Evolutionary conservation across 2,113 vertebrate genomes (phyloP).

Genomic region (Ptilonorhynchus violaceus): DNA sequence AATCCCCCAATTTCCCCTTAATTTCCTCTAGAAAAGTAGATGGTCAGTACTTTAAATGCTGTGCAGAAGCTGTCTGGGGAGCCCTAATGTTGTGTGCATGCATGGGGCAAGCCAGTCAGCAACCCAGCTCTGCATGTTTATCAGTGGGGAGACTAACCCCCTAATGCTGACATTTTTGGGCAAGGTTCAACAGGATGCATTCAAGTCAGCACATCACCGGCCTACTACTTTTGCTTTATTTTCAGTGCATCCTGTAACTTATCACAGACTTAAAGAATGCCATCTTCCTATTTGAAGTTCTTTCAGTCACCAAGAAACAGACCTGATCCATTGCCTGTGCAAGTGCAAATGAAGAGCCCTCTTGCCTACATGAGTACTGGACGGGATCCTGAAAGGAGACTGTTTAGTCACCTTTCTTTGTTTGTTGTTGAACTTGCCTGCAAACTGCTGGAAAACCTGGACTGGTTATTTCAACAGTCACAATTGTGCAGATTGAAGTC

Average conservation of each 20-base stretch:
- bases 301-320: neutral
- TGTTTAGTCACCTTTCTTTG: neutral
- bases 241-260: neutral
- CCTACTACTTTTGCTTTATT: neutral
- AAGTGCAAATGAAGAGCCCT: neutral
- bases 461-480: neutral
- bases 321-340: neutral
- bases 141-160: neutral
- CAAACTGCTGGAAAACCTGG: neutral
- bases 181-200: neutral
- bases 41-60: neutral
- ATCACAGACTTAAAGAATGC: neutral
- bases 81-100: neutral
- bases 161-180: neutral
- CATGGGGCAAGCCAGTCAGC: neutral
- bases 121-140: neutral
- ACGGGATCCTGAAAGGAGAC: neutral
- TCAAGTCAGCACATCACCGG: neutral
- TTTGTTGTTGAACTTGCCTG: neutral
- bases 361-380: neutral
- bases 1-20: neutral
- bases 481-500: neutral
- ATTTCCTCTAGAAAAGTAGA: neutral
- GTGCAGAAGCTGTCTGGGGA: neutral
- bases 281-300: neutral